Base-by-base conservation (phyloP, 2,797 vertebrate species). In the Cichlasoma orientale region DNA sequence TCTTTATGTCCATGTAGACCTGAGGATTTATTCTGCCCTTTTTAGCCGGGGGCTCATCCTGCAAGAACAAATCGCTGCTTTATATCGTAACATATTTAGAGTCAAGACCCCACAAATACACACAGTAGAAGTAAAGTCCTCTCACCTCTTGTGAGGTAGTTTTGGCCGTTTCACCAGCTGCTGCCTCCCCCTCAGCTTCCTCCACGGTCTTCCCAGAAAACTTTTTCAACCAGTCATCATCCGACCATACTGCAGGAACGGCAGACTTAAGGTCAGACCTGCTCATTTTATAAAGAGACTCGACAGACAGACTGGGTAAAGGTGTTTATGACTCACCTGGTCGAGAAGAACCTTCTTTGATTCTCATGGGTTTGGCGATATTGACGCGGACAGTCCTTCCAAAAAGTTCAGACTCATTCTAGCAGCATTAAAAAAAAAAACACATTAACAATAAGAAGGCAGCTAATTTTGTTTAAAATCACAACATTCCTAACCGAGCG, bases 1-100 rank as follows among this genome's bases (percentile, higher is more conserved):
- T 99, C 94, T 99, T 99, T 90, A 99, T 97, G 82, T 99, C 98
- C 97, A 99, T 98, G 93, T 97, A 99, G 23, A 99, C 98, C 88
- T 98, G 98, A 8, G 98, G 98, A 88, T 99, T 99, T 1, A 93
- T 94, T 78, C 98, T 89, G 16, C 97, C 93, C 86, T 98, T 99
- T 89, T 99, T 99, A 21, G 95, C 94, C 0, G 96, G 93, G 2
- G 97, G 98, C 75, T 99, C 97, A 0, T 94, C 96, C 98, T 98
- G 87, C 18, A 78, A 58, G 80, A 18, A 83, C 56, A 88, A 52
- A 80, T 68, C 5, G 82, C 8, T 3, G 7, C n/a, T 56, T 27
- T 53, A 2, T 1, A 44, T 23, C 11, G 31, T 1, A 50, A 50
- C 25, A 50, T 3, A 50, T 16, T 29, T 31, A 44, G 0, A 9